A percentile compares a stretch with the other conserved stretches of the same genome.
phyloP scores from a whole-genome alignment of 2,113 vertebrate species.

The Microtus pennsylvanicus region DNA sequence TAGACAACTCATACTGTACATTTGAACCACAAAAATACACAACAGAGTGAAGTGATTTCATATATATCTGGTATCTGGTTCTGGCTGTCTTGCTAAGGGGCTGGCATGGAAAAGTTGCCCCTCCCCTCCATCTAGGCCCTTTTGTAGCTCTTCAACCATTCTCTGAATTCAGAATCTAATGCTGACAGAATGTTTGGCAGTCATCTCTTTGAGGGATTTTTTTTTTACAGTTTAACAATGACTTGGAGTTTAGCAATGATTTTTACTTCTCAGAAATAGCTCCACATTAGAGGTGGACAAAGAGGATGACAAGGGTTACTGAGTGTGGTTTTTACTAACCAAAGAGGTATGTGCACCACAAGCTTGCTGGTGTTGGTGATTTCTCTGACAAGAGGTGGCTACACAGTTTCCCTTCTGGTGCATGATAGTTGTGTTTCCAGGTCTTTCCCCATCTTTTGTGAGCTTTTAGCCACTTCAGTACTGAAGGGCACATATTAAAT shows the following conservation, averaged over 20 bases:
- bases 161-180: neutral
- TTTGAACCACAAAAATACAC: neutral
- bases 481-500: neutral
- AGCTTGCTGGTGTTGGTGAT: neutral
- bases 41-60: neutral
- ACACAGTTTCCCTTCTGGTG: neutral
- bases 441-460: neutral
- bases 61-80: no score
- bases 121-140: neutral
- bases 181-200: neutral
- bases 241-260: neutral
- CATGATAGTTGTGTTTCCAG: neutral
- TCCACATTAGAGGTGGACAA: neutral
- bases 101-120: neutral
- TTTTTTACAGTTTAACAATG: neutral
- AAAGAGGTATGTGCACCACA: neutral
- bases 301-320: neutral
- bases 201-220: neutral
- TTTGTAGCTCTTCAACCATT: neutral
- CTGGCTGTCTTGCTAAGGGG: neutral
- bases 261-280: conserved; percentile 14
- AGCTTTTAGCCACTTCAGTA: neutral
- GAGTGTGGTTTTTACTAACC: neutral
- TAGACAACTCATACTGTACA: neutral
- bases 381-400: neutral